A percentile compares a stretch with the other conserved stretches of the same genome.
phyloP scores from a whole-genome alignment of 2,888 invertebrate species.

The Arctia plantaginis region DNA sequence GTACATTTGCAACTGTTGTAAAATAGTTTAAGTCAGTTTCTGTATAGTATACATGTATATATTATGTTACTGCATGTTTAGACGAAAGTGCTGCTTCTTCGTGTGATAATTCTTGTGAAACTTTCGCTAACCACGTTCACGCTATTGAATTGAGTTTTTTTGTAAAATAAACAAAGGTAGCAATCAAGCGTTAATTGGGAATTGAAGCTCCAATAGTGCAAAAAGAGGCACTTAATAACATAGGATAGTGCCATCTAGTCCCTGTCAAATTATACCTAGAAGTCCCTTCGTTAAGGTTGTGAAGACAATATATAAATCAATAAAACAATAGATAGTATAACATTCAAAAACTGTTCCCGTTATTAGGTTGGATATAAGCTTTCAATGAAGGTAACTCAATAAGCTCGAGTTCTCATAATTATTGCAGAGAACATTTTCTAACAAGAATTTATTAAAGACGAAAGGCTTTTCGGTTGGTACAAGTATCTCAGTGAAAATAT shows the following conservation, averaged over 20 bases:
- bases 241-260: not conserved
- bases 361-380: conserved; percentile 29
- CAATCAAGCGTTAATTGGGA: not conserved
- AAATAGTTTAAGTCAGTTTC: not conserved
- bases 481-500: conserved; percentile 43
- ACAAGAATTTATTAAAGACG: conserved; percentile 47
- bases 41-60: not conserved
- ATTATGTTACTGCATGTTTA: not conserved
- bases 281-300: not conserved
- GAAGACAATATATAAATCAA: not conserved
- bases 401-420: conserved; percentile 44
- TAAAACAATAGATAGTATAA: conserved; percentile 4
- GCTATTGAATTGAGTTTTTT: not conserved
- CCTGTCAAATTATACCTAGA: not conserved
- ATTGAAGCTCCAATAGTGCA: not conserved
- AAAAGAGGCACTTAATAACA: not conserved
- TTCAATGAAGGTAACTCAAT: conserved; percentile 43
- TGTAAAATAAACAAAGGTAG: not conserved
- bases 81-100: conserved; percentile 5
- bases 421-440: conserved; percentile 47
- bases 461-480: conserved; percentile 37
- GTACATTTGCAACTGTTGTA: not conserved
- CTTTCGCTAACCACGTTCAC: conserved; percentile 14
- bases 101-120: conserved; percentile 17
- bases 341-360: conserved; percentile 21